Percentiles rank a stretch among this genome's conserved stretches.
Evolutionary conservation across 1,140 invertebrate species (phyloP).

Genomic region (Ectropis grisescens): DNA sequence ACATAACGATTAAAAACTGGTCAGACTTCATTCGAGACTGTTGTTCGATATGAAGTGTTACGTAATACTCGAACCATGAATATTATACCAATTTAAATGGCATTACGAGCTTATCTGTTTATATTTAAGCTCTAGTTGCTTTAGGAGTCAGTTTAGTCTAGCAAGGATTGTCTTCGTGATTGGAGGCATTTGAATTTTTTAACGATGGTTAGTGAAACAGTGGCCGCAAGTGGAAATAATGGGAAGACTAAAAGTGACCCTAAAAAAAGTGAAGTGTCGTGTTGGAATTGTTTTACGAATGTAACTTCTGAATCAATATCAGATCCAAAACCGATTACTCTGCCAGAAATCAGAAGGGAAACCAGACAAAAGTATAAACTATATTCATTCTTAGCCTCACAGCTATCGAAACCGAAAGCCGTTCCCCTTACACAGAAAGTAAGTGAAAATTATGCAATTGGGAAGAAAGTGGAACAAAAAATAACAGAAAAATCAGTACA

Average conservation of each 20-base stretch:
- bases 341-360: constrained; percentile 34
- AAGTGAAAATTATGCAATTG: constrained; percentile 34
- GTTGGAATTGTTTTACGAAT: constrained; percentile 48
- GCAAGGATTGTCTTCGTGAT: constrained; percentile 1
- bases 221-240: neutral
- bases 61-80: constrained; percentile 29
- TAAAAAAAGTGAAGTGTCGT: constrained; percentile 24
- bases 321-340: constrained; percentile 24
- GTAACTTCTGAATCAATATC: constrained; percentile 22
- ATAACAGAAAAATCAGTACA: constrained; percentile 13
- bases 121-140: constrained; percentile 30
- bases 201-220: too few relatives aligned
- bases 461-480: constrained; percentile 40
- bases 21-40: constrained; percentile 15
- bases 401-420: constrained; percentile 42
- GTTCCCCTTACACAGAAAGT: constrained; percentile 53
- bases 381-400: constrained; percentile 42
- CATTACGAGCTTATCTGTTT: constrained; percentile 23
- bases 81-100: constrained; percentile 42
- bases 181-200: neutral
- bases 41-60: constrained; percentile 23
- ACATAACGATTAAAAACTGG: constrained; percentile 11
- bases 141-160: constrained; percentile 18
- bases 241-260: constrained; percentile 16
- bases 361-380: constrained; percentile 44